phyloP scores from a whole-genome alignment of 1,140 invertebrate species.

The Drosophila novamexicana region DNA sequence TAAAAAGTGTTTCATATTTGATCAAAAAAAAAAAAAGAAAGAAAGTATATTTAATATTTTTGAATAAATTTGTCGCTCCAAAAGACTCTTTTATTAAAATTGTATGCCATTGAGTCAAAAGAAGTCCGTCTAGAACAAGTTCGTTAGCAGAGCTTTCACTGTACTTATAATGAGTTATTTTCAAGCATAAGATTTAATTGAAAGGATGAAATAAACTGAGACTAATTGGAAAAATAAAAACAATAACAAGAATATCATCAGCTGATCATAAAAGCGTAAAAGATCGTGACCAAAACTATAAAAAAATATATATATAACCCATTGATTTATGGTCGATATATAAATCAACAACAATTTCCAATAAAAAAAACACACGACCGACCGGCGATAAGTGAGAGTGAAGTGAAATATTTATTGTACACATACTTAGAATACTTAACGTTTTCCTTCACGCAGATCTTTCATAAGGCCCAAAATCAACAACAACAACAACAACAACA shows the following conservation, averaged over 20 bases:
- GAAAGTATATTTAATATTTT: no score
- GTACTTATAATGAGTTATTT: no score
- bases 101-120: no score
- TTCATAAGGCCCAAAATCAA: slow-evolving; percentile 17
- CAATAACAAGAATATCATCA: background rate
- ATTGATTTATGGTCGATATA: slow-evolving; percentile 42
- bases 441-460: slow-evolving; percentile 59
- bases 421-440: slow-evolving; percentile 57
- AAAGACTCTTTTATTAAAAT: no score
- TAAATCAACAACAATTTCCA: slow-evolving; percentile 36
- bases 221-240: background rate
- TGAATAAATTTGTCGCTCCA: no score
- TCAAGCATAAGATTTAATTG: no score
- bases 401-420: slow-evolving; percentile 21
- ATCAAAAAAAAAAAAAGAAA: no score
- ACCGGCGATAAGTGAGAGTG: slow-evolving; percentile 39
- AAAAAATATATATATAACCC: slow-evolving; percentile 17
- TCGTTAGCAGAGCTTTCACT: no score
- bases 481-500: slow-evolving; percentile 18
- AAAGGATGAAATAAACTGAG: no score
- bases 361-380: slow-evolving; percentile 26
- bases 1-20: no score
- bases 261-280: background rate
- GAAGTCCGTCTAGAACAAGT: no score
- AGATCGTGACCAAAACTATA: background rate